These are phyloP conservation scores for Pitta sordida DNA, from an alignment of 2,113 vertebrate genomes.

Conservation along the genomic window DNA sequence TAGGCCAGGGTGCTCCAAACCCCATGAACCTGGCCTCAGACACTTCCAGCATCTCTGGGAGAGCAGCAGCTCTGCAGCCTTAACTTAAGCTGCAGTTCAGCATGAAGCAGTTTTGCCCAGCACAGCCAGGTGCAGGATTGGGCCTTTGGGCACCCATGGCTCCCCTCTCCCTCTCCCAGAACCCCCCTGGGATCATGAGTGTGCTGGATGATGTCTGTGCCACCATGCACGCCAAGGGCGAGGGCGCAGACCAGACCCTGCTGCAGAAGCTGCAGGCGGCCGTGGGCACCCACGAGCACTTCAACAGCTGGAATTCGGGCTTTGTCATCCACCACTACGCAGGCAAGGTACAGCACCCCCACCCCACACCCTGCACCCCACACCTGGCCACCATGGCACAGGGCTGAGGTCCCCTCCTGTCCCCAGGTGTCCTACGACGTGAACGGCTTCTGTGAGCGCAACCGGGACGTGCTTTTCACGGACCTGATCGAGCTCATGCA, in stretches of 20 bases:
- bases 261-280: slow-evolving; percentile 93
- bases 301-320: slow-evolving; percentile 93
- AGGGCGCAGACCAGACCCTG: slow-evolving; percentile 88
- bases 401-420: background rate
- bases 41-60: background rate
- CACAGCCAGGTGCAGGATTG: background rate
- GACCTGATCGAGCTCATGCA: slow-evolving; percentile 98
- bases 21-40: background rate
- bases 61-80: background rate
- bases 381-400: rapidly evolving
- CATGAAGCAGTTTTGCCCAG: background rate
- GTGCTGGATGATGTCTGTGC: slow-evolving; percentile 95
- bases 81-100: background rate
- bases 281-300: slow-evolving; percentile 92
- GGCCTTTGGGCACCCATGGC: background rate
- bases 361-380: background rate
- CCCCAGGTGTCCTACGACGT: slow-evolving; percentile 90
- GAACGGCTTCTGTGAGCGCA: slow-evolving; percentile 92
- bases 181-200: slow-evolving; percentile 93
- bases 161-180: slow-evolving; percentile 64
- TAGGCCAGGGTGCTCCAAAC: background rate
- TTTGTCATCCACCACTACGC: slow-evolving; percentile 97
- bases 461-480: slow-evolving; percentile 90
- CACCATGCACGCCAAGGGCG: slow-evolving; percentile 93
- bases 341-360: slow-evolving; percentile 80